These are phyloP conservation scores for Drosophila parabipectinata DNA, from an alignment of 1,140 invertebrate species.

Conservation along the genomic window DNA sequence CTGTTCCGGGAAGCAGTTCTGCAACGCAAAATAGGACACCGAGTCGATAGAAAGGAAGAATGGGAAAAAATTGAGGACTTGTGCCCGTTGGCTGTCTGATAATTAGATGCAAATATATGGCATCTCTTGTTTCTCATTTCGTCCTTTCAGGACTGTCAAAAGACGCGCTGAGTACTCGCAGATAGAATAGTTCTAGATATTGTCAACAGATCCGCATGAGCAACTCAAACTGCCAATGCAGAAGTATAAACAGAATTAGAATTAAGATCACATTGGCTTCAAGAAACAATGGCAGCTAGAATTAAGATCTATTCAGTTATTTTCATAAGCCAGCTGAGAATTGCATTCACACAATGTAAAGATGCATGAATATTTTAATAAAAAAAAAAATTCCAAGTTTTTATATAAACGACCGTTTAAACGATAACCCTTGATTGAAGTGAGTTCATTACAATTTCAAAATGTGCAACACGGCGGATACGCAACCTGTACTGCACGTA, in stretches of 20 bases:
- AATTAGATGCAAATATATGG: slow-evolving; percentile 79
- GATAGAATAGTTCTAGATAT: slow-evolving; percentile 28
- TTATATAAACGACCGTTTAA: no score
- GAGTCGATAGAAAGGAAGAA: slow-evolving; percentile 1
- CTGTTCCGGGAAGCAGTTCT: slow-evolving; percentile 38
- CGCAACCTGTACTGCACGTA: slow-evolving; percentile 38
- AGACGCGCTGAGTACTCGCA: not conserved
- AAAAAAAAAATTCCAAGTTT: no score
- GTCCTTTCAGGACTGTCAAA: slow-evolving; percentile 22
- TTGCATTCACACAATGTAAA: not conserved
- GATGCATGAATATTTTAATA: no score
- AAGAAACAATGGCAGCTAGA: not conserved
- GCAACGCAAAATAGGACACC: slow-evolving; percentile 34
- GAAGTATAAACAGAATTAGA: not conserved
- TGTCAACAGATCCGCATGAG: slow-evolving; percentile 28
- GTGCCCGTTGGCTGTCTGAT: slow-evolving; percentile 62
- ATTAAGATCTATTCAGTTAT: no score
- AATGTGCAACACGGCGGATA: slow-evolving; percentile 33
- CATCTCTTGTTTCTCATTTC: slow-evolving; percentile 25
- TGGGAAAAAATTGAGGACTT: slow-evolving; percentile 15
- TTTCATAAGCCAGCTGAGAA: not conserved
- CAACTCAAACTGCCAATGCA: not conserved
- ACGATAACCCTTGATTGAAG: not conserved
- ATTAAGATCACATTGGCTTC: not conserved
- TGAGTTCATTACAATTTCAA: not conserved